Percentiles rank a stretch among this genome's conserved stretches.
phyloP scores from a whole-genome alignment of 2,113 vertebrate species.

The Rhipidura dahli region DNA sequence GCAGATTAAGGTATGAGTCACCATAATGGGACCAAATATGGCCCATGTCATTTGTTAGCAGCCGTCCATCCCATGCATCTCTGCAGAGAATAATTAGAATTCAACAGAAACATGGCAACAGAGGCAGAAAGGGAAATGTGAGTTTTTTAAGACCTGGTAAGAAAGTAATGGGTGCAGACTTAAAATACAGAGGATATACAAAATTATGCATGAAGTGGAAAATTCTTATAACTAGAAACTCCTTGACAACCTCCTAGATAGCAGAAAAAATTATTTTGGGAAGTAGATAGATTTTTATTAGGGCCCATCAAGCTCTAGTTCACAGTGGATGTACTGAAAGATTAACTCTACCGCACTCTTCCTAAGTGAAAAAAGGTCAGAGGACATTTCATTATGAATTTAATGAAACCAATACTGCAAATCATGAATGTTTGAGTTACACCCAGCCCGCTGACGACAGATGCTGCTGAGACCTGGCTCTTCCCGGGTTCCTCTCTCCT shows the following conservation, averaged over 20 bases:
- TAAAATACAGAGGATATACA: slow-evolving; percentile 58
- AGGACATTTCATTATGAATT: neutral
- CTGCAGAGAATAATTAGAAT: neutral
- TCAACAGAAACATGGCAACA: slow-evolving; percentile 1
- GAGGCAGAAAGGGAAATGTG: neutral
- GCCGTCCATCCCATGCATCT: neutral
- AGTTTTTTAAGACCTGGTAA: neutral
- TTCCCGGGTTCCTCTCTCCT: neutral
- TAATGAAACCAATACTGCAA: neutral
- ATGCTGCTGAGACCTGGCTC: neutral
- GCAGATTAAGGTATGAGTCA: slow-evolving; percentile 61
- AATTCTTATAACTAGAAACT: slow-evolving; percentile 58
- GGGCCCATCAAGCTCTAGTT: slow-evolving; percentile 6
- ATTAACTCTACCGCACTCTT: neutral
- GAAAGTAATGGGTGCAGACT: slow-evolving; percentile 64
- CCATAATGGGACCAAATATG: slow-evolving; percentile 14
- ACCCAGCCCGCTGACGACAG: neutral
- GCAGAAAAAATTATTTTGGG: slow-evolving; percentile 48
- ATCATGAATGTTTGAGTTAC: neutral
- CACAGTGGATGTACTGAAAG: slow-evolving; percentile 5
- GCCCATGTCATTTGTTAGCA: slow-evolving; percentile 44
- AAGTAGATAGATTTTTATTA: slow-evolving; percentile 31
- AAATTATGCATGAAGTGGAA: slow-evolving; percentile 59
- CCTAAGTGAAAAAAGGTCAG: neutral
- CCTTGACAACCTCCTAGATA: slow-evolving; percentile 64